Base-by-base conservation (phyloP, 2,797 vertebrate species). In the Chiloscyllium punctatum region DNA sequence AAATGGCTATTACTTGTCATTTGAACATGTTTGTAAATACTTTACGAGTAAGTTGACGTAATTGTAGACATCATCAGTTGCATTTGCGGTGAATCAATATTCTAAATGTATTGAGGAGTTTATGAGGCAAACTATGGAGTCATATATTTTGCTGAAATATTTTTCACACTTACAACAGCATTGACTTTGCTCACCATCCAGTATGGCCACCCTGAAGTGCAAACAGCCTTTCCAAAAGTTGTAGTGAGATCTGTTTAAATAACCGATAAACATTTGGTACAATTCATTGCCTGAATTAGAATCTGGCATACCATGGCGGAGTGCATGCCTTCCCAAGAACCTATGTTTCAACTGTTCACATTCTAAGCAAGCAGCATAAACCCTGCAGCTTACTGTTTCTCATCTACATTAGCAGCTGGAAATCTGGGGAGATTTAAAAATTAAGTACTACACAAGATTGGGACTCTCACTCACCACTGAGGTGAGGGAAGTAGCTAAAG, bases 1-100 rank as follows among this genome's bases (percentile, higher is more conserved):
- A 90, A 90, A 53, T 90, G 87, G 87, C 21, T 33, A 62, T 90
- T 62, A 27, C 87, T n/a, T 88, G 86, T 88, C 86, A 88, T 33
- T 88, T 88, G 86, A 57, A 27, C 51, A 90, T 13, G 27, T 4
- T 62, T 90, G 4, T 62, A 18, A 90, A 90, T 62, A n/a, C 13
- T 62, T 8, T 62, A 16, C 21, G 33, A 33, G 15, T 62, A n/a
- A 62, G 30, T 33, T 66, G 87, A 62, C 62, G 6, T 30, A 90
- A 57, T 62, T 62, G 11, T 27, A 90, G 18, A 7, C 53, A 13
- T 57, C 33, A 90, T 62, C 16, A 88, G 62, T 90, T 62, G 87
- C 8, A 0, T 90, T 66, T 66, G 18, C 53, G 90, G 33, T 15
- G 62, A n/a, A 57, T 48, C 42, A 90, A 90, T 6, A 15, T 15